A percentile compares a stretch with the other conserved stretches of the same genome.
Evolutionary conservation across 2,113 vertebrate genomes (phyloP).

Genomic region (Merops nubicus): DNA sequence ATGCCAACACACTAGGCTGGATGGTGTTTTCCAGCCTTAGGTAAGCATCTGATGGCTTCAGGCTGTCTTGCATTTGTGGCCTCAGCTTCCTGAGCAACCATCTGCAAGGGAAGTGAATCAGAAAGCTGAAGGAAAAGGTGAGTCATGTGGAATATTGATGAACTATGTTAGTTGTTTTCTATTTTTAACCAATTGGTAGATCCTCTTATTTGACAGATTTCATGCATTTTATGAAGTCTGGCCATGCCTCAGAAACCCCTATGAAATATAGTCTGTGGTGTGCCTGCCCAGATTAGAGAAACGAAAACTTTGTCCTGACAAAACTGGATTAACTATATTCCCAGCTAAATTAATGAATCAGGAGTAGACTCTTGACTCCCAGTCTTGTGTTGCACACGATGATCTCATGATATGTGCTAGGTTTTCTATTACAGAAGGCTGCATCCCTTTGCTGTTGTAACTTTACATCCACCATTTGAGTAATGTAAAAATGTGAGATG

Average conservation of each 20-base stretch:
- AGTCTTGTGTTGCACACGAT: background rate
- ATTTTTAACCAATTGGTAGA: background rate
- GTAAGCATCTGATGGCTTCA: background rate
- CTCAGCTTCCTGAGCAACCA: constrained; percentile 10
- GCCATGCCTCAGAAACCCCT: background rate
- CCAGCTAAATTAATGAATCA: background rate
- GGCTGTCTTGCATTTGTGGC: background rate
- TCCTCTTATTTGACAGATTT: background rate
- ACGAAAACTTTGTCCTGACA: background rate
- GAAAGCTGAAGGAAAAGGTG: constrained; percentile 2
- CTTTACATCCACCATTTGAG: background rate
- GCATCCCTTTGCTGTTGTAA: background rate
- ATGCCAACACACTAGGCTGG: background rate
- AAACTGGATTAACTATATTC: background rate
- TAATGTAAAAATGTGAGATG: background rate
- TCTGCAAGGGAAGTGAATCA: background rate
- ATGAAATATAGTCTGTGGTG: background rate
- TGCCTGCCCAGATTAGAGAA: background rate
- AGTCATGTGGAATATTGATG: background rate
- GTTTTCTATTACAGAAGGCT: background rate
- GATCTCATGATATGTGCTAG: background rate
- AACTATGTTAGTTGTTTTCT: background rate
- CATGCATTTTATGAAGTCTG: background rate
- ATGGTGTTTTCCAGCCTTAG: constrained; percentile 5
- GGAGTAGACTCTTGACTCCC: background rate